Evolutionary conservation across 2,113 vertebrate species (phyloP), one percentile per base, ranked within the genome.

Genomic region (Cochlearius cochlearius): DNA sequence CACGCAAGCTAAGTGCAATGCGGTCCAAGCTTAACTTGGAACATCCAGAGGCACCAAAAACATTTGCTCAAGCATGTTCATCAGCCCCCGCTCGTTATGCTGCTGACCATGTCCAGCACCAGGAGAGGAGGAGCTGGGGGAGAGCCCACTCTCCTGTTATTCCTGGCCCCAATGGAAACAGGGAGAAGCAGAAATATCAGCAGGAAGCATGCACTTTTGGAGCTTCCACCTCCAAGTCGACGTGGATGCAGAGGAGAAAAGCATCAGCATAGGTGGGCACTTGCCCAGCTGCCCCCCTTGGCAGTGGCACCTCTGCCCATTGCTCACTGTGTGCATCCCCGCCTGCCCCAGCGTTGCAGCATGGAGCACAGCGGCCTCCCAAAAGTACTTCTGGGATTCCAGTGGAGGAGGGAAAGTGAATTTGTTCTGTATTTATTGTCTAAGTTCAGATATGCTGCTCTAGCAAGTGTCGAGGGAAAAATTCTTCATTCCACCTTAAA

Each of bases 211-310:
- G 3, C 15, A 7, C 14, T 86, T 86, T 59, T 89, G 76, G 47
- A 92, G 59, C 60, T 89, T 11, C 38, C 12, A 17, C 17, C 38
- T 26, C 18, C 0, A 8, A 71, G 68, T 9, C 0, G 1, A 26
- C 0, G 1, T 75, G 73, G 63, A 60, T 3, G 4, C 18, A 62
- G 66, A 77, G 39, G 22, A 75, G 56, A 67, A 63, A 60, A 81
- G 73, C 21, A 47, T 68, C 52, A 0, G 0, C 15, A 9, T 58
- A 10, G 20, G 45, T 45, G 56, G 47, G 45, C 0, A 1, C 55
- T 43, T 27, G 7, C 22, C 41, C 17, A 15, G 26, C 41, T 77
- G 23, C 5, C 6, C 14, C 2, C 25, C 23, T 1, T 8, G 32
- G 38, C 80, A 86, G 53, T 71, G 64, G 30, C 23, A 8, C 30